Evolutionary conservation across 2,888 invertebrate genomes (phyloP).

Genomic region (Synergus laeviventris): DNA sequence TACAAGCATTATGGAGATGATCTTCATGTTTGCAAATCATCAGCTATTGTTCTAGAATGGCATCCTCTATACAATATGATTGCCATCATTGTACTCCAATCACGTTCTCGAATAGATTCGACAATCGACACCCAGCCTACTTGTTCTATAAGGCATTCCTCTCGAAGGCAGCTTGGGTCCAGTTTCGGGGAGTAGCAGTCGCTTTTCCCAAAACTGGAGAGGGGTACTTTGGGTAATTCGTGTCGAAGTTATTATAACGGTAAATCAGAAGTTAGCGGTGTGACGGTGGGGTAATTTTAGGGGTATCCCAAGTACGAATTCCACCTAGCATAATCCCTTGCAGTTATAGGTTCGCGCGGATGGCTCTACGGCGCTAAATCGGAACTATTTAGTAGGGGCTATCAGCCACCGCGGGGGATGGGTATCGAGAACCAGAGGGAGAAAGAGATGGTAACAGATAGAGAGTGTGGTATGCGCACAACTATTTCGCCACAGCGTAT

Average conservation of each 20-base stretch:
- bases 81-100: background rate
- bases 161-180: constrained; percentile 26
- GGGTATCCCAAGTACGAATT: constrained; percentile 60
- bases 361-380: constrained; percentile 59
- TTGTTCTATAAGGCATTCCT: constrained; percentile 21
- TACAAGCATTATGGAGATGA: background rate
- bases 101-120: background rate
- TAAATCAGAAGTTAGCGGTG: constrained; percentile 54
- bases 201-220: background rate
- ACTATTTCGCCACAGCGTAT: constrained; percentile 63
- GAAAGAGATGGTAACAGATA: constrained; percentile 29
- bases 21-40: constrained; percentile 7
- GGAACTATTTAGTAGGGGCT: constrained; percentile 65
- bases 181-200: constrained; percentile 27
- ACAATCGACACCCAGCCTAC: background rate
- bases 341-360: constrained; percentile 58
- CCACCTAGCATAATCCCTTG: constrained; percentile 62
- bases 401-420: constrained; percentile 46
- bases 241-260: constrained; percentile 52
- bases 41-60: background rate
- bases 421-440: constrained; percentile 38
- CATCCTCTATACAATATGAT: background rate
- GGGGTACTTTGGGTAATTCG: constrained; percentile 48
- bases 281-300: constrained; percentile 49
- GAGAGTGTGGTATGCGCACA: constrained; percentile 61